Conservation (phyloP, 1,140 invertebrate genomes). For the Lepidostoma basale region DNA sequence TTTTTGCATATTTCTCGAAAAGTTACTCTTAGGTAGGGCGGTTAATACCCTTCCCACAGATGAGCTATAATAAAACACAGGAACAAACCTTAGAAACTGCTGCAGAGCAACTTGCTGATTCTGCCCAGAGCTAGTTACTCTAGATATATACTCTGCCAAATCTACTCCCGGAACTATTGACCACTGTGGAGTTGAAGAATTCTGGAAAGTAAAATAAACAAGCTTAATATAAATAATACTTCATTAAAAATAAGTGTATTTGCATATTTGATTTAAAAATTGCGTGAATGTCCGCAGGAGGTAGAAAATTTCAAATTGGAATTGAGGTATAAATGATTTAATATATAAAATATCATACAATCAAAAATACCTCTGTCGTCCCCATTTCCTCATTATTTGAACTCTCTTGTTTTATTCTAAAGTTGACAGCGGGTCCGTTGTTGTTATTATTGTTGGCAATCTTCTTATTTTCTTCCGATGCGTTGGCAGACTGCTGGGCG, state of each 20-base stretch:
- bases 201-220: not conserved
- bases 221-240: conserved; percentile 47
- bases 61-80: no score
- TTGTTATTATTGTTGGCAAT: conserved; percentile 50
- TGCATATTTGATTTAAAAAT: no score
- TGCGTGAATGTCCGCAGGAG: no score
- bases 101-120: conserved; percentile 66
- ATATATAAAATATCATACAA: no score
- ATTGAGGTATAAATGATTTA: no score
- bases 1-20: no score
- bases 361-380: conserved; percentile 53
- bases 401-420: conserved; percentile 60
- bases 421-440: conserved; percentile 46
- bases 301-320: no score
- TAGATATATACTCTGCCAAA: conserved; percentile 37
- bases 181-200: conserved; percentile 30
- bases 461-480: conserved; percentile 60
- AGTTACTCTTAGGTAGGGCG: no score
- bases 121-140: conserved; percentile 27
- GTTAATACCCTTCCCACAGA: no score
- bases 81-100: conserved; percentile 63
- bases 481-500: conserved; percentile 59
- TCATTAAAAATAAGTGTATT: no score
- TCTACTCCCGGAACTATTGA: conserved; percentile 34
- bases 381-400: conserved; percentile 51